These are phyloP conservation scores for Taxidea taxus DNA, from an alignment of 2,113 vertebrate genomes.

Conservation along the genomic window DNA sequence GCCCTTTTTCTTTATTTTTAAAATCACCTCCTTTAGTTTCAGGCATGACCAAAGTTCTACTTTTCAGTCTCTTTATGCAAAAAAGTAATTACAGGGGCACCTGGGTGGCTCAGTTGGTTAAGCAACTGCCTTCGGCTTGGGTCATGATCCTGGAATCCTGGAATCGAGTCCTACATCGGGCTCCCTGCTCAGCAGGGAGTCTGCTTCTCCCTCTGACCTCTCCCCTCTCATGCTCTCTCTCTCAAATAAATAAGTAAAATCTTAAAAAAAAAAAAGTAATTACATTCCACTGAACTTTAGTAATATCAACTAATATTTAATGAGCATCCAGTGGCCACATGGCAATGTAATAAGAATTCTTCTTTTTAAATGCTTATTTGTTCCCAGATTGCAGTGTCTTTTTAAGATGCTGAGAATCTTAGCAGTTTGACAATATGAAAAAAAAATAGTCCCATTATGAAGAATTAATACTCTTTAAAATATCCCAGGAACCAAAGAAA, in stretches of 20 bases:
- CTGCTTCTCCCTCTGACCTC: too few relatives aligned
- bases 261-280: slow-evolving; percentile 56
- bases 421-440: slow-evolving; percentile 25
- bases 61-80: not conserved
- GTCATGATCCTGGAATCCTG: too few relatives aligned
- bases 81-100: slow-evolving; percentile 53
- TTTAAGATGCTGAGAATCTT: slow-evolving; percentile 41
- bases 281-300: slow-evolving; percentile 38
- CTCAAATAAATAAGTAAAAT: too few relatives aligned
- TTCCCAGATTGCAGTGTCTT: not conserved
- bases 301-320: slow-evolving; percentile 46
- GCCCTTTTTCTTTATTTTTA: not conserved
- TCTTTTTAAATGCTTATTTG: slow-evolving; percentile 5
- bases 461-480: slow-evolving; percentile 39
- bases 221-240: too few relatives aligned
- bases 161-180: too few relatives aligned
- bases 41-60: not conserved
- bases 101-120: too few relatives aligned
- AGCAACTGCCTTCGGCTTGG: too few relatives aligned
- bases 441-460: slow-evolving; percentile 41
- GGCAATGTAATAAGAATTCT: slow-evolving; percentile 11
- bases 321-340: not conserved
- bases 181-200: too few relatives aligned
- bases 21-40: slow-evolving; percentile 2
- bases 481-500: slow-evolving; percentile 42